These are phyloP conservation scores for Pyralis farinalis DNA, from an alignment of 2,888 invertebrate genomes.

Conservation along the genomic window DNA sequence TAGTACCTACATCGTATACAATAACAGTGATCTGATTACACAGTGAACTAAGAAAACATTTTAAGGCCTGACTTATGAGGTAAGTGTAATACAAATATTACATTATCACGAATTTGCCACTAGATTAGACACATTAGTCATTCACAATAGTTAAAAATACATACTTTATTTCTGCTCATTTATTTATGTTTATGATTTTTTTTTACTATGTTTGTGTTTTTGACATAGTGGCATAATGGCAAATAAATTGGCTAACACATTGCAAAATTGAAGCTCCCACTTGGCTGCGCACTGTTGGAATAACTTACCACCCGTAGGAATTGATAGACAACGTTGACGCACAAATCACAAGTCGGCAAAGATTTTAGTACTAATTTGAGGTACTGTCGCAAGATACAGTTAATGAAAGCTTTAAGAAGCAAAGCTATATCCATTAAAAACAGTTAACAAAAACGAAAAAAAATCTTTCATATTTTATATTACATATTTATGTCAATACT, in stretches of 20 bases:
- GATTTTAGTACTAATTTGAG: too few species aligned
- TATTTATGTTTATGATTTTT: constrained; percentile 34
- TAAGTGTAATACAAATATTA: constrained; percentile 11
- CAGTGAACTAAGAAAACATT: constrained; percentile 8
- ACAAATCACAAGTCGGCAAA: constrained; percentile 8
- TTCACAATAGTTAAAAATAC: constrained; percentile 23
- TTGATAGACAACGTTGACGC: constrained; percentile 12
- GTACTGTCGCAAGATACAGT: too few species aligned
- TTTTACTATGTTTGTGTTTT: constrained; percentile 36
- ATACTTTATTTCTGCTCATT: constrained; percentile 22
- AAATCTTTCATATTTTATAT: too few species aligned
- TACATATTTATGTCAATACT: too few species aligned
- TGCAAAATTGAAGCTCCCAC: constrained; percentile 39
- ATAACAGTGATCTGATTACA: constrained; percentile 5
- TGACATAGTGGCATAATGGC: constrained; percentile 75
- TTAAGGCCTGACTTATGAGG: constrained; percentile 4
- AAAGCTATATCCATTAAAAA: too few species aligned
- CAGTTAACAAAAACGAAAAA: too few species aligned
- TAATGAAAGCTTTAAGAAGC: too few species aligned
- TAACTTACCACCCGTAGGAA: constrained; percentile 10
- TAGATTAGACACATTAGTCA: constrained; percentile 15
- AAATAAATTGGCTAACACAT: constrained; percentile 46
- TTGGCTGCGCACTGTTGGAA: constrained; percentile 39
- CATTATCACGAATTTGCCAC: constrained; percentile 25
- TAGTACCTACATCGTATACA: constrained; percentile 2